Evolutionary conservation across 2,113 vertebrate species (phyloP).

Genomic region (Cheilinus undulatus): DNA sequence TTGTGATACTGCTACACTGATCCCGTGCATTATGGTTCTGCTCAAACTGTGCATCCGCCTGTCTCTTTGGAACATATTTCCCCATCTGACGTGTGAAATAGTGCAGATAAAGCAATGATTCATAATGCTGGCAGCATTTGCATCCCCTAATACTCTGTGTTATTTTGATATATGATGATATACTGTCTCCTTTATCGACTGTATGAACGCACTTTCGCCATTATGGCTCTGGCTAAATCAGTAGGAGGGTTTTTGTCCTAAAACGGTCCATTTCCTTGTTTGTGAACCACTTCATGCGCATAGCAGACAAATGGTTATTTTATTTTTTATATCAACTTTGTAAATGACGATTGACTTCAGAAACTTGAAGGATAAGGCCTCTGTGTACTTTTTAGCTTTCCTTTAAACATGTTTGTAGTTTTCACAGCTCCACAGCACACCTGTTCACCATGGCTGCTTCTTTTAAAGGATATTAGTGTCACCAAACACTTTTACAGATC

Average conservation of each 20-base stretch:
- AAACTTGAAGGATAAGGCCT: background rate
- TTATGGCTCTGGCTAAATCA: constrained; percentile 76
- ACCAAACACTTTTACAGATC: constrained; percentile 2
- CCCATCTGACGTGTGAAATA: constrained; percentile 97
- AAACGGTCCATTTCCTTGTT: constrained; percentile 77
- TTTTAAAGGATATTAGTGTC: constrained; percentile 4
- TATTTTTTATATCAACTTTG: constrained; percentile 27
- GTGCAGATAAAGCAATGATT: constrained; percentile 99
- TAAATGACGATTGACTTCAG: background rate
- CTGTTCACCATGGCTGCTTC: constrained; percentile 22
- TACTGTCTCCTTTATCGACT: constrained; percentile 82
- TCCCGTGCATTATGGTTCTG: constrained; percentile 93
- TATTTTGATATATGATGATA: constrained; percentile 98
- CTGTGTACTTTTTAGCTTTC: background rate
- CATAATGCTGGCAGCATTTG: constrained; percentile 96
- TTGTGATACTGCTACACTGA: constrained; percentile 95
- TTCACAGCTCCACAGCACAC: constrained; percentile 35
- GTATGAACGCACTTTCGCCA: constrained; percentile 69
- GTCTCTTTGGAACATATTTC: constrained; percentile 88
- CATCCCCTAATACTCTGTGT: constrained; percentile 90
- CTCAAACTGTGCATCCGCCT: constrained; percentile 94
- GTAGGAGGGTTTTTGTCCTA: constrained; percentile 73
- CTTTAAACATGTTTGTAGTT: background rate
- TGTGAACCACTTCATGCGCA: constrained; percentile 68
- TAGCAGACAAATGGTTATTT: constrained; percentile 36